Evolutionary conservation across 2,888 invertebrate species (phyloP), one percentile per base, ranked within the genome.

Genomic region (Lepas anatifera): DNA sequence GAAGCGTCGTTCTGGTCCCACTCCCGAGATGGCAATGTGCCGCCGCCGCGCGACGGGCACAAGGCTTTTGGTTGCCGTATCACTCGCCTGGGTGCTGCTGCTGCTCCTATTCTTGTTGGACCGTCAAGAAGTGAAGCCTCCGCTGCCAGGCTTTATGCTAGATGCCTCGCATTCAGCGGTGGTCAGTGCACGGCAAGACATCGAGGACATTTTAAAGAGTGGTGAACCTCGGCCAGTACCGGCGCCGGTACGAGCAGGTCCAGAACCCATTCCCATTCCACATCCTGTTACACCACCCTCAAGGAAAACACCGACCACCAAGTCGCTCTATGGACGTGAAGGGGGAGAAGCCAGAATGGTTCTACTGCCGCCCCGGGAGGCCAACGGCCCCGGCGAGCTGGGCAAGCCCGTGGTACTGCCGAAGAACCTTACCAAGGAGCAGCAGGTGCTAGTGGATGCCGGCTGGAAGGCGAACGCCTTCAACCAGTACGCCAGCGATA

Each of bases 381-480:
- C 73, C 32, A 74, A 77, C 11, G 77, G 75, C 29, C 76, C 78
- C 74, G 96, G 96, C 18, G 95, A 95, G 81, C 87, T 91, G 83
- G 96, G 95, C n/a, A 89, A 89, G 80, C 89, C 94, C 16, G 93
- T 96, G 18, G 83, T 87, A 22, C 83, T 97, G 74, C 92, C 94
- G 68, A 85, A 90, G 78, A 93, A 95, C 78, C 83, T 98, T 77
- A 86, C 90, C 66, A 86, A 86, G 1, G 95, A 94, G 67, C 87
- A 93, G 73, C 90, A 93, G 80, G 87, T 88, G 77, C 86, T 92
- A 72, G 94, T 93, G 72, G 92, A 95, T 75, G 90, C 92, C 76
- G 98, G 98, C 41, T 98, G 97, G 95, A 85, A 90, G 81, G 92
- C 94, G 79, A 98, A 98, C 80, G 98, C 98, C 29, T 99, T 99